Evolutionary conservation across 1,140 invertebrate genomes (phyloP), one percentile per base, ranked within the genome.

Genomic region (Zaprionus kolodkinae): DNA sequence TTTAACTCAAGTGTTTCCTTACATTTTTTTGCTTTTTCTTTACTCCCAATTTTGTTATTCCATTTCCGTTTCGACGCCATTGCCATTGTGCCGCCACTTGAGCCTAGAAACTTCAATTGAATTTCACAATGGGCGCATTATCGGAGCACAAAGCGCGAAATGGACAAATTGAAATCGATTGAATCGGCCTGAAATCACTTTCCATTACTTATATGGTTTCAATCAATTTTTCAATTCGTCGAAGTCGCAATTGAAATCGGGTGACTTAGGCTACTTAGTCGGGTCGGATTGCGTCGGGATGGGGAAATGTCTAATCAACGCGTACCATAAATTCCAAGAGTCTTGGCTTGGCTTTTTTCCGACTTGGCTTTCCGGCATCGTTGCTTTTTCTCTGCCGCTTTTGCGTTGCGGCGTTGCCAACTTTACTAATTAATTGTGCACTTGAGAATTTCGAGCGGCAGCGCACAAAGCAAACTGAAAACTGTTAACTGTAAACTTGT

Each of bases 381-480:
- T 5, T 13, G 61, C 40, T 50, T 45, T 25, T 35, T 9, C 43
- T 56, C 25, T 12, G 45, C 21, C n/a, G n/a, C n/a, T n/a, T n/a
- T n/a, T n/a, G 21, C 27, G 27, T 30, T 30, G 6, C 25, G 35
- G 57, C 35, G 17, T 48, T 68, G 64, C 63, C 69, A 88, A 85
- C 86, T 88, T 88, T 88, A 89, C 80, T 89, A 89, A 89, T 89
- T 89, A 89, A 89, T 89, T 89, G 86, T 85, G 79, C 85, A 89
- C 85, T 89, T 86, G 85, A 89, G 85, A 89, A 85, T 89, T 89
- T 85, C 76, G 70, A 73, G 75, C 74, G 56, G 57, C 69, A 72
- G 40, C 69, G 63, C 69, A 76, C 74, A 76, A 71, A 89, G 84
- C 56, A 76, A 89, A 89, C 85, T 88, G 48, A 43, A 78, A 74